phyloP scores from a whole-genome alignment of 1,140 invertebrate genomes.

The Macrobrachium rosenbergii region DNA sequence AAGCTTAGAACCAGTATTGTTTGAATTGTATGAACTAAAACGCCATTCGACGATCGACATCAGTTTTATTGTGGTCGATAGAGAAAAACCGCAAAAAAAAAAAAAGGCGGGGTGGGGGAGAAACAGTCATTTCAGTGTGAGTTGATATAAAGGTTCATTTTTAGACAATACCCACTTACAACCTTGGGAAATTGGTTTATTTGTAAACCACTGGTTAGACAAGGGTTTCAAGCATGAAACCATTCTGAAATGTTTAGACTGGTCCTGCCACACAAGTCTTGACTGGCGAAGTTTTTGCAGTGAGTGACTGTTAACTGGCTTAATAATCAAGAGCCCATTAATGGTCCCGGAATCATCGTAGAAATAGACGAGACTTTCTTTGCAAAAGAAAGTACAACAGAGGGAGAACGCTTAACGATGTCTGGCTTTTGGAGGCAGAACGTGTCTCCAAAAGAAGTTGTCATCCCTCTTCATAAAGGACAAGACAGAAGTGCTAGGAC shows the following conservation, averaged over 20 bases:
- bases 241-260: background rate
- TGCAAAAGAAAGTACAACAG: too few relatives aligned
- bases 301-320: conserved; percentile 18
- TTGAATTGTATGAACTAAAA: too few relatives aligned
- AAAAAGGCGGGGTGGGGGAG: too few relatives aligned
- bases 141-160: background rate
- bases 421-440: too few relatives aligned
- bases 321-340: background rate
- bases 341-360: too few relatives aligned
- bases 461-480: too few relatives aligned
- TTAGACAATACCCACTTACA: background rate
- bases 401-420: too few relatives aligned
- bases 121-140: background rate
- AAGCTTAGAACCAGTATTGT: too few relatives aligned
- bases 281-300: conserved; percentile 18
- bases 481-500: background rate
- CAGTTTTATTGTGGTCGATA: background rate
- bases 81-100: background rate
- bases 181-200: background rate
- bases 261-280: background rate
- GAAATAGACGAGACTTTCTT: too few relatives aligned
- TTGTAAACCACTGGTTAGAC: conserved; percentile 1
- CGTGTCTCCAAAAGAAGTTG: background rate
- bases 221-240: conserved; percentile 5
- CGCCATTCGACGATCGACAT: too few relatives aligned